Base-by-base conservation (phyloP, 2,113 vertebrate genomes). In the Cricetomys ansorgei region DNA sequence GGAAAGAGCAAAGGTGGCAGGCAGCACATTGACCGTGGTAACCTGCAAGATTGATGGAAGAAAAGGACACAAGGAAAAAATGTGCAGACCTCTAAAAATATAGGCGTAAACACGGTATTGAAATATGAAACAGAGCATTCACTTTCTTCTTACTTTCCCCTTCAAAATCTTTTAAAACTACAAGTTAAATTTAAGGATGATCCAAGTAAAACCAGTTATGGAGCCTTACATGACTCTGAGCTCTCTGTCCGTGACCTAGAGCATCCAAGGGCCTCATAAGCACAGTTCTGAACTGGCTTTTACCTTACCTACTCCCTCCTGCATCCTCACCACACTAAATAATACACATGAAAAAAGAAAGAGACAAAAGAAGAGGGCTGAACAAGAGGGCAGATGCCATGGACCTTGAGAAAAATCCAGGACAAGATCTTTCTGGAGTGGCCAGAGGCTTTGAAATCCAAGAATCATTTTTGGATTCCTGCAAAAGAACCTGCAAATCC, bases 181-280 rank as follows among this genome's bases (percentile, higher is more conserved):
- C 13, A 69, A 10, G 59, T 90, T 93, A 76, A 75, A 67, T 80
- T 79, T 84, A 89, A 94, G 57, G 27, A 2, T 59, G 11, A 90
- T 70, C 40, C 73, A 69, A 91, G 80, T 16, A 80, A 96, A 97
- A 86, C 29, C 13, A 81, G 8, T 21, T 92, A 55, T 87, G 53
- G 88, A 34, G 15, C 7, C 83, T 23, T 17, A 91, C 88, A 80
- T 69, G 13, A 79, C 67, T 73, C 59, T 83, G 88, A 79, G 19
- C 40, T 88, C 75, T 90, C 69, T 90, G 23, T 8, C 31, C 76
- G 5, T 90, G 48, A 69, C 40, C 9, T 62, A 48, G 5, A 23
- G 45, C 16, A 31, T 73, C 29, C 69, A 65, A 84, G 25, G 16
- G 50, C 19, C 45, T 48, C 55, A 1, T 10, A 76, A 55, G 27